Percentiles rank a stretch among this genome's conserved stretches.
Conservation (phyloP, 2,113 vertebrate species). For the Prionailurus bengalensis region DNA sequence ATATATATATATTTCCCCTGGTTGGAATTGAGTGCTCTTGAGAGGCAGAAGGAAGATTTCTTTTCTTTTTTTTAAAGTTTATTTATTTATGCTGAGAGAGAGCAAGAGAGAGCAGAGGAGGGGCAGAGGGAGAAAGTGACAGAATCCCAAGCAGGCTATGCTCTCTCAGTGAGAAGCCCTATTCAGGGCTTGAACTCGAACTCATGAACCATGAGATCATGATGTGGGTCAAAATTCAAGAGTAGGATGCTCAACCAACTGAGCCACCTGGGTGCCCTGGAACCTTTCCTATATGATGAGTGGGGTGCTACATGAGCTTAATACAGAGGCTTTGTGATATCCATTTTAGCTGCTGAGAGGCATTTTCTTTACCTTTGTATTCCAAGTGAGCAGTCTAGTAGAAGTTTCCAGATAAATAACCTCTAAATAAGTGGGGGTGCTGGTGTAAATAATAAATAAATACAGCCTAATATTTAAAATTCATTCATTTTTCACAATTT, state of each 20-base stretch:
- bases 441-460: neutral
- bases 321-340: neutral
- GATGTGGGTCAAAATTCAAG: no score
- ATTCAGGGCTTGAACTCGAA: no score
- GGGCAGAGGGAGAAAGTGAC: no score
- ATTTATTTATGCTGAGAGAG: no score
- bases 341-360: neutral
- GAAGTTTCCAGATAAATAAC: neutral
- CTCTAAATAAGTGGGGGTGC: neutral
- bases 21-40: neutral
- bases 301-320: neutral
- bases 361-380: neutral
- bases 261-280: no score
- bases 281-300: no score
- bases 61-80: no score
- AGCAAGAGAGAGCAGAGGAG: no score
- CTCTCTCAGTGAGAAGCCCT: no score
- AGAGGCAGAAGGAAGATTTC: neutral
- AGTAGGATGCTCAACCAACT: no score
- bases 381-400: neutral
- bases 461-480: neutral
- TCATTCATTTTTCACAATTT: constrained; percentile 20
- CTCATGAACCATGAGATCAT: no score
- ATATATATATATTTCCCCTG: neutral
- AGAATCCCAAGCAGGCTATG: no score